Evolutionary conservation across 2,797 vertebrate species (phyloP).

Genomic region (Hemitrygon akajei): DNA sequence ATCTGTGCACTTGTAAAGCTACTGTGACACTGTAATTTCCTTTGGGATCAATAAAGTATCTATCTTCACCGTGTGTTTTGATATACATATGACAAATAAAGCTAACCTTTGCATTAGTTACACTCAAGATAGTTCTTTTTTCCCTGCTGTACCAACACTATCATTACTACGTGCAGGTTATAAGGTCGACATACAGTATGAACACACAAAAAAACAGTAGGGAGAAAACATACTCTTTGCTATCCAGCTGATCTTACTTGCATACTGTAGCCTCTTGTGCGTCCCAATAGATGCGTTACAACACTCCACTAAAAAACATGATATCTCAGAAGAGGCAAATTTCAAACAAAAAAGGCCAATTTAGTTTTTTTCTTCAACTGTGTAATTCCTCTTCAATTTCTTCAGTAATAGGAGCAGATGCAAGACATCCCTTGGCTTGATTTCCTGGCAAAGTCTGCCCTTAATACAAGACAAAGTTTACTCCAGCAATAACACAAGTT

Average conservation of each 20-base stretch:
- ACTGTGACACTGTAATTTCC: too few relatives aligned
- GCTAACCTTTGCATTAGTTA: neutral
- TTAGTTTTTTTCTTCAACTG: neutral
- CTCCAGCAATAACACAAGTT: neutral
- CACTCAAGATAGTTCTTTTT: neutral
- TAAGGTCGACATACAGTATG: neutral
- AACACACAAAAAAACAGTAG: too few relatives aligned
- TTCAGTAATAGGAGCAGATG: neutral
- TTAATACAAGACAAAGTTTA: neutral
- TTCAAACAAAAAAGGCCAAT: neutral
- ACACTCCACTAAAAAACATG: neutral
- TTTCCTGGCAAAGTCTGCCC: neutral
- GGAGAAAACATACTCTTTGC: neutral
- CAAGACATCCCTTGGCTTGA: neutral
- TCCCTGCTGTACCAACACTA: neutral
- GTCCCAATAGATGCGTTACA: neutral
- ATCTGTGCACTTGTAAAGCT: too few relatives aligned
- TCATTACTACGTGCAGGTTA: neutral
- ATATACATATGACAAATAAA: too few relatives aligned
- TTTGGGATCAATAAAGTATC: too few relatives aligned
- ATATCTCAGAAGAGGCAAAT: neutral
- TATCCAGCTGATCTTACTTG: neutral
- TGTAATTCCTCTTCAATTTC: neutral
- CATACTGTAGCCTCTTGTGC: neutral
- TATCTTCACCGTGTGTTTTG: too few relatives aligned